Evolutionary conservation across 92 coral and sea anemone species (phyloP).

Genomic region (Palythoa caribaeorum): DNA sequence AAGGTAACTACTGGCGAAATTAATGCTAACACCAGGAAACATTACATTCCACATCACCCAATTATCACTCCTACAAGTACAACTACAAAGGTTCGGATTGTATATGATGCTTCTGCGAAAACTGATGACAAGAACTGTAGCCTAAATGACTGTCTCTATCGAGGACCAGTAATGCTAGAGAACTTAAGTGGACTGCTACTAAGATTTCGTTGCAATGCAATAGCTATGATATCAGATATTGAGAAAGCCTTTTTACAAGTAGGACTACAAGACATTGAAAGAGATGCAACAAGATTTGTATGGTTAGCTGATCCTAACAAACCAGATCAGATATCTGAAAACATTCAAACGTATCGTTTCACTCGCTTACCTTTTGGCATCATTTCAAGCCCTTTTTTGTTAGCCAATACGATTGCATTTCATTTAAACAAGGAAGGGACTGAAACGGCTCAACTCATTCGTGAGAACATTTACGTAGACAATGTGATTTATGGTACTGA

Average conservation of each 20-base stretch:
- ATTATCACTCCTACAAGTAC: constrained; percentile 37
- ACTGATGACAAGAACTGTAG: constrained; percentile 15
- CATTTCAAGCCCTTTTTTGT: constrained; percentile 53
- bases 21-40: constrained; percentile 10
- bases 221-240: constrained; percentile 26
- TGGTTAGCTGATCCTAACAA: constrained; percentile 36
- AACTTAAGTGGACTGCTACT: constrained; percentile 37
- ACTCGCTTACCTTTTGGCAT: constrained; percentile 53
- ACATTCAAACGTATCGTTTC: constrained; percentile 29
- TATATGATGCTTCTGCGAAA: constrained; percentile 64
- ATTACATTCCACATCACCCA: constrained; percentile 68
- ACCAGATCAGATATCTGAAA: not conserved
- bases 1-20: no score
- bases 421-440: constrained; percentile 30
- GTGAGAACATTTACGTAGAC: constrained; percentile 65
- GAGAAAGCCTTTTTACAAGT: constrained; percentile 28
- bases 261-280: not conserved
- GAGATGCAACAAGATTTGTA: constrained; percentile 39
- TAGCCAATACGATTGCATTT: constrained; percentile 49
- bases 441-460: constrained; percentile 20
- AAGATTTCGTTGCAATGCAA: constrained; percentile 26
- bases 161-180: constrained; percentile 47
- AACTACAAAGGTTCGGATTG: constrained; percentile 67
- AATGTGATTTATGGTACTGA: constrained; percentile 52
- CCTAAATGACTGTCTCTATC: constrained; percentile 57